Evolutionary conservation across 35 echinoderm and acorn worm species (phyloP).

Genomic region (Ophioderma brevispina): DNA sequence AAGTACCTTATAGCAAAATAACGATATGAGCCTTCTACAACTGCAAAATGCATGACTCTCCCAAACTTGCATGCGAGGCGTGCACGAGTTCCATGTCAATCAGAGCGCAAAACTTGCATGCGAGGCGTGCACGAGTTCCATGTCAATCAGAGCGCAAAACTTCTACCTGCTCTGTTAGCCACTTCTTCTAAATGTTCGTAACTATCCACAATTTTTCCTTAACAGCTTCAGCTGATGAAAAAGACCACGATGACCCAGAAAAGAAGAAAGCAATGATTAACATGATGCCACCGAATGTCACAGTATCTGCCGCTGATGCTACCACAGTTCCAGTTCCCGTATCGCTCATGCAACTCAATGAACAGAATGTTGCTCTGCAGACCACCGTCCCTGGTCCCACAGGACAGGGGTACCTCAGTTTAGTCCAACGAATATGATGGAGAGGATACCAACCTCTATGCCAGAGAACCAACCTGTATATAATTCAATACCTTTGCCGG

Average conservation of each 20-base stretch:
- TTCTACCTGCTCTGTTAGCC: too few relatives aligned
- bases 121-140: too few relatives aligned
- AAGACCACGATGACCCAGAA: not conserved
- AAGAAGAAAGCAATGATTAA: not conserved
- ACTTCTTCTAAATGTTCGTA: too few relatives aligned
- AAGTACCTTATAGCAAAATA: too few relatives aligned
- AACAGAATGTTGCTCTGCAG: not conserved
- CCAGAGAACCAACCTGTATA: not conserved
- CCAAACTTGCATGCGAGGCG: too few relatives aligned
- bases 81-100: too few relatives aligned
- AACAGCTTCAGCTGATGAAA: not conserved
- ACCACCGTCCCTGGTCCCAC: not conserved
- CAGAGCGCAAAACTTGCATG: too few relatives aligned
- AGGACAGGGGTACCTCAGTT: not conserved
- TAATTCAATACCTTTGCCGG: not conserved
- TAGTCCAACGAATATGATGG: not conserved
- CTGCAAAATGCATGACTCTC: too few relatives aligned
- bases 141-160: too few relatives aligned
- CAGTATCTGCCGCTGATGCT: not conserved
- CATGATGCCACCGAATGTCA: not conserved
- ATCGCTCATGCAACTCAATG: not conserved
- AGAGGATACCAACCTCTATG: not conserved
- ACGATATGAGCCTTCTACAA: too few relatives aligned
- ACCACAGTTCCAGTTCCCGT: not conserved
- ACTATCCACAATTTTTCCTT: too few relatives aligned